Base-by-base conservation (phyloP, 2,888 invertebrate species). In the Plemyria rubiginata region DNA sequence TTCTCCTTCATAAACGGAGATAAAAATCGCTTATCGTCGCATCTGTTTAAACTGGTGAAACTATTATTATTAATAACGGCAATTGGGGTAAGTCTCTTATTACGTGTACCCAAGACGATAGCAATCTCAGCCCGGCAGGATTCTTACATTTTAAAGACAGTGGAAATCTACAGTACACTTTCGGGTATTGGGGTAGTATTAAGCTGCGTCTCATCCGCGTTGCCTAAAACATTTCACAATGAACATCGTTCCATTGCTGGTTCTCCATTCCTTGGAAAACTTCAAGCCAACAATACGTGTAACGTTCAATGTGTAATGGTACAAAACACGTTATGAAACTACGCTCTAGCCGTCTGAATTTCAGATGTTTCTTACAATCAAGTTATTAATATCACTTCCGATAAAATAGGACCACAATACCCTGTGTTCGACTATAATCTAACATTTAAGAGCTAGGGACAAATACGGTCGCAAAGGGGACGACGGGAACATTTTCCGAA, bases 381-480 rank as follows among this genome's bases (percentile, higher is more conserved):
- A 86, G 80, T 82, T 86, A 88, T 82, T 79, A 76, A 52, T 73
- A 86, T 86, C 89, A 82, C 88, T 78, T 87, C 85, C 88, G 81
- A 76, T 88, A 90, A 91, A 90, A 92, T 91, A 92, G 90, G 90
- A 92, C 92, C 92, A 86, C 92, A 92, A 92, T 92, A 92, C 92
- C 92, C 92, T 92, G 92, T 90, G 91, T 84, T 90, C 82, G 83
- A 88, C 77, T 85, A 85, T 90, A 86, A 85, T 82, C 91, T 92
- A 92, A 86, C 80, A 87, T 85, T 88, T 92, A 91, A 80, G 82
- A 86, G 85, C 92, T 92, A 92, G 88, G 88, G 91, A 90, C 89
- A 89, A 84, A 81, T 85, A 89, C 81, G 82, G 87, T 90, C 85
- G 91, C 91, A 90, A 89, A 91, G 87, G 85, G 86, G 70, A 86